Evolutionary conservation across 2,113 vertebrate species (phyloP).

Genomic region (Burhinus oedicnemus): DNA sequence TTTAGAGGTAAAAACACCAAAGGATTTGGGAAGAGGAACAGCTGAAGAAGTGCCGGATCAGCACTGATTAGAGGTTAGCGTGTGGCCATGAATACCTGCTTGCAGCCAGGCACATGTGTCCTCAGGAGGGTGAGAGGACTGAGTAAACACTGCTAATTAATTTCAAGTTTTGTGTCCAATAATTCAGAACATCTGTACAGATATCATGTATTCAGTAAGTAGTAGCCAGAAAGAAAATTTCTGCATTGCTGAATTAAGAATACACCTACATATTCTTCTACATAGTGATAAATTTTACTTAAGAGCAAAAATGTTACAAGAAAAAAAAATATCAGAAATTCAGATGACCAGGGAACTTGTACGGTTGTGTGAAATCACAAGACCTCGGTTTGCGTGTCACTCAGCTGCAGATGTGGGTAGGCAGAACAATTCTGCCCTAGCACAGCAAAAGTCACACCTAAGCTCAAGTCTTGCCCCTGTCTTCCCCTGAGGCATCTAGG

Average conservation of each 20-base stretch:
- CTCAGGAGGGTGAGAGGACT: background rate
- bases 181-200: background rate
- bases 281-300: background rate
- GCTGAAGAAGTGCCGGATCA: background rate
- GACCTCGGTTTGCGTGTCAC: fast-evolving
- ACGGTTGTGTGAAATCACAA: background rate
- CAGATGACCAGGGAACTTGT: background rate
- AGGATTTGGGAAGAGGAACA: background rate
- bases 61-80: background rate
- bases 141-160: background rate
- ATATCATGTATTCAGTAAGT: background rate
- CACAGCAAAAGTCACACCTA: background rate
- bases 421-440: background rate
- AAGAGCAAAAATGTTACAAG: background rate
- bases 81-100: background rate
- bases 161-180: background rate
- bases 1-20: background rate
- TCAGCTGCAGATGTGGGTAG: background rate
- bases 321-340: background rate
- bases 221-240: background rate
- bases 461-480: background rate
- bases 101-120: fast-evolving
- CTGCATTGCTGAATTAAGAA: background rate
- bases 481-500: too few relatives aligned
- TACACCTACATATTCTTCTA: background rate